A percentile compares a stretch with the other conserved stretches of the same genome.
Evolutionary conservation across 2,797 vertebrate species (phyloP).

Genomic region (Sebastes trivittatus): DNA sequence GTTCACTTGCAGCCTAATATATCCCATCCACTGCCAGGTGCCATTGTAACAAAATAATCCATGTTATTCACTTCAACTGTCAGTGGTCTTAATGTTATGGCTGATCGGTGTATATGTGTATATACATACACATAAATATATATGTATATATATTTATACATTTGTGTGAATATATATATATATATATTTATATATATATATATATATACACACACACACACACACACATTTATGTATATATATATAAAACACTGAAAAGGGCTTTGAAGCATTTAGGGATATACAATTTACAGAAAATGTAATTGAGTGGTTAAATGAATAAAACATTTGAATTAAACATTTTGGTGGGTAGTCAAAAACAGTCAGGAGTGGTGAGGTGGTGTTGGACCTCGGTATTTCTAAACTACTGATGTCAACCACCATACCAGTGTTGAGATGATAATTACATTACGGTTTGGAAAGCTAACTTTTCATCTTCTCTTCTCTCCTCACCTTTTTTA

Average conservation of each 20-base stretch:
- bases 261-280: neutral
- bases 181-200: neutral
- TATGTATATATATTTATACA: too few relatives aligned
- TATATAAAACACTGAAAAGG: neutral
- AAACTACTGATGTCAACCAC: neutral
- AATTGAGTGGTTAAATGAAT: neutral
- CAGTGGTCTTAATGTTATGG: too few relatives aligned
- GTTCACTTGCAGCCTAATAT: accelerated
- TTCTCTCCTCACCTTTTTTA: constrained; percentile 89
- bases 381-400: neutral
- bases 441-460: neutral
- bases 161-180: too few relatives aligned
- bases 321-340: neutral
- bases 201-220: accelerated
- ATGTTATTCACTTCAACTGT: too few relatives aligned
- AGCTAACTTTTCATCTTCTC: neutral
- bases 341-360: neutral
- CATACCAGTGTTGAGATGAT: neutral
- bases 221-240: too few relatives aligned
- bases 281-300: neutral
- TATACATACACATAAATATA: too few relatives aligned
- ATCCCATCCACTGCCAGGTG: too few relatives aligned
- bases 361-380: neutral
- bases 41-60: too few relatives aligned
- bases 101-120: accelerated